Base-by-base conservation (phyloP, 2,113 vertebrate genomes). In the Actenoides hombroni region DNA sequence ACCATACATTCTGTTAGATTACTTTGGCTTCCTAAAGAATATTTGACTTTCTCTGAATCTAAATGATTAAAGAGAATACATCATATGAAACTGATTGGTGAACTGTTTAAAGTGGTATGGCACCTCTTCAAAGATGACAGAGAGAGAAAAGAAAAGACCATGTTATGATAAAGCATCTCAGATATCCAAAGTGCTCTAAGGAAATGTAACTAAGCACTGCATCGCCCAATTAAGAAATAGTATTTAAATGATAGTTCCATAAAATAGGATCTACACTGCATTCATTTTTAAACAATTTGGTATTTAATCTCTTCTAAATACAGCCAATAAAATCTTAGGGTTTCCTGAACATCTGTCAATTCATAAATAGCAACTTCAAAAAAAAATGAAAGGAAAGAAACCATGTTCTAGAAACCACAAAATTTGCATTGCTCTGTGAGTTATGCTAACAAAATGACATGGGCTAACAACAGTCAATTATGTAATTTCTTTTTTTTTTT, bases 1-100 rank as follows among this genome's bases (percentile, higher is more conserved):
- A 99, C 97, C 97, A 97, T 96, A 97, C 92, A 92, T 98, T 98
- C 96, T 93, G 84, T 84, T 96, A 97, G 97, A 98, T 98, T 96
- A 98, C 96, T 98, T 97, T 98, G 98, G 98, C 97, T 97, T 98
- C 97, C 92, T 94, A 94, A 96, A 95, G 93, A 98, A 97, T 97
- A 97, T 97, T 98, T 98, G 78, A 96, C 97, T 97, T 97, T 98
- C 96, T 94, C 92, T 87, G 94, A 97, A 98, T 98, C 97, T 97
- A 97, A 98, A 98, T 98, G 97, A 98, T 97, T 98, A 97, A 98
- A 97, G 96, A 95, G 95, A 97, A 92, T 77, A 53, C 92, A 93
- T 97, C 96, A 79, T 70, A 88, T 92, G 96, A 97, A 97, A 98
- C 91, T 95, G 92, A 96, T 97, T 97, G 97, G 97, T 83, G 90